Conservation (phyloP, 2,113 vertebrate genomes). For the Carollia perspicillata region DNA sequence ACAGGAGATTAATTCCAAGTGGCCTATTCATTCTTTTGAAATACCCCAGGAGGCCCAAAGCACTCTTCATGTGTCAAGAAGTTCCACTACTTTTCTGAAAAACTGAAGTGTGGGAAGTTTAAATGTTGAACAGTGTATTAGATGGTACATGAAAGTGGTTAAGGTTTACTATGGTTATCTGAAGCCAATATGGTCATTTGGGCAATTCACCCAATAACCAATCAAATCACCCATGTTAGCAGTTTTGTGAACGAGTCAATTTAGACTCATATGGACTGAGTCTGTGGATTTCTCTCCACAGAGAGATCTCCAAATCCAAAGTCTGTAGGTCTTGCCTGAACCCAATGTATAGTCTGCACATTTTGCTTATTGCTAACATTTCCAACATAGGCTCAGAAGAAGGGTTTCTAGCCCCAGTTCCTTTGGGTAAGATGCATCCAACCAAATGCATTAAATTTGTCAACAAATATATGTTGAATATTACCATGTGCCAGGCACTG, state of each 20-base stretch:
- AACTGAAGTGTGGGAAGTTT: not conserved
- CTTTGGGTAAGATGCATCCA: not conserved
- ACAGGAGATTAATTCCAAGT: conserved; percentile 41
- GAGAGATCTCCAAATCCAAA: not conserved
- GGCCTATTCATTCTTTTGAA: conserved; percentile 28
- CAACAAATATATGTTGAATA: not conserved
- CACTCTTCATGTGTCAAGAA: not conserved
- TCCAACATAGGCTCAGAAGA: not conserved
- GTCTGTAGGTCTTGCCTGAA: not conserved
- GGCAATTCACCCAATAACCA: not conserved
- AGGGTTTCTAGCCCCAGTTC: not conserved
- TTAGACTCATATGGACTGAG: not conserved
- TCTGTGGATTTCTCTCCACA: no score
- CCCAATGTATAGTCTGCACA: not conserved
- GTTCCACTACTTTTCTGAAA: not conserved
- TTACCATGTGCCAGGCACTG: not conserved
- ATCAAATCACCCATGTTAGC: not conserved
- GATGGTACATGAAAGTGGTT: not conserved
- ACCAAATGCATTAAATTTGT: not conserved
- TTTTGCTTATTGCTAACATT: not conserved
- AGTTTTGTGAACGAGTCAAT: not conserved
- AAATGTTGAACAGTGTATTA: not conserved
- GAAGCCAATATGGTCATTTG: not conserved
- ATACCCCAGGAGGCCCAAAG: not conserved
- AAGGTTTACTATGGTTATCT: not conserved